A percentile compares a stretch with the other conserved stretches of the same genome.
These are phyloP conservation scores for Drosophila suzukii DNA, from an alignment of 1,140 invertebrate genomes.

Conservation along the genomic window DNA sequence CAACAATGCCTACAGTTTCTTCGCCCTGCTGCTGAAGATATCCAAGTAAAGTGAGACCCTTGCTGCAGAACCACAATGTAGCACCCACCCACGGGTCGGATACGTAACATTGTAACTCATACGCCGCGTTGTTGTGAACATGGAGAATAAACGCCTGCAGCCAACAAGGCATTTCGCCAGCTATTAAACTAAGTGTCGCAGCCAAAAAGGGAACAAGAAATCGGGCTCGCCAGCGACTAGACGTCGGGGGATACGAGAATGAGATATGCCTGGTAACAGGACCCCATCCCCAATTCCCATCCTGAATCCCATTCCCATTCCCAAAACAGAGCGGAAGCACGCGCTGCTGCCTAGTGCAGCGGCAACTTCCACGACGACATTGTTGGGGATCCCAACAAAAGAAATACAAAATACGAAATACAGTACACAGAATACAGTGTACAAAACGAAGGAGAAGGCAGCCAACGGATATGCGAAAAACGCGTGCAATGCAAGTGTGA, in stretches of 20 bases:
- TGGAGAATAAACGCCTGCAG: conserved; percentile 43
- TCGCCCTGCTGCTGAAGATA: conserved; percentile 74
- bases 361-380: conserved; percentile 44
- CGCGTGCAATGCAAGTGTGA: conserved; percentile 72
- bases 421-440: conserved; percentile 25
- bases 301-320: background rate
- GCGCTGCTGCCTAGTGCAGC: conserved; percentile 49
- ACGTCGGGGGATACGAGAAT: conserved; percentile 15
- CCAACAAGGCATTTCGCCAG: conserved; percentile 57
- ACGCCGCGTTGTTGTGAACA: conserved; percentile 42
- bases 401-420: conserved; percentile 40
- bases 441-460: conserved; percentile 37
- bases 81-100: conserved; percentile 43
- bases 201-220: conserved; percentile 56
- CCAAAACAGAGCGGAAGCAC: conserved; percentile 48
- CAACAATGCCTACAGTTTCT: conserved; percentile 78
- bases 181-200: conserved; percentile 69
- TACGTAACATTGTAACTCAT: conserved; percentile 55
- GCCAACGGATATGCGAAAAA: conserved; percentile 73
- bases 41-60: conserved; percentile 49
- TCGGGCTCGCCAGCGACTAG: conserved; percentile 46
- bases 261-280: conserved; percentile 14
- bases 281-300: conserved; percentile 11
- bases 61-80: conserved; percentile 20
- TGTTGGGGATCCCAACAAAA: conserved; percentile 57